These are phyloP conservation scores for Cremastinae sp. DNA, from an alignment of 2,888 invertebrate genomes.

Conservation along the genomic window DNA sequence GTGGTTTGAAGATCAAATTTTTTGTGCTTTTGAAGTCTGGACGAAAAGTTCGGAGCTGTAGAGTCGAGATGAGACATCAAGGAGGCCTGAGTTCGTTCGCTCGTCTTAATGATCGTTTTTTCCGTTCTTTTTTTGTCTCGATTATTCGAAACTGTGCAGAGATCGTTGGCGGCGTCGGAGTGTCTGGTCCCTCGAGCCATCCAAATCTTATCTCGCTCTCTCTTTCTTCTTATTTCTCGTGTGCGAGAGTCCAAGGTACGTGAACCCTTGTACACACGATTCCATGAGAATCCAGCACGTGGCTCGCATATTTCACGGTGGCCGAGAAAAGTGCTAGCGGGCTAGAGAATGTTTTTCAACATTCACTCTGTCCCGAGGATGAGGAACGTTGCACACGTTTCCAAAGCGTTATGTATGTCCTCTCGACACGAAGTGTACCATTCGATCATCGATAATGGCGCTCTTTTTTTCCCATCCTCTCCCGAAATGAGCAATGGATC, in stretches of 20 bases:
- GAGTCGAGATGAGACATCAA: neutral
- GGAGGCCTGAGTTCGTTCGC: neutral
- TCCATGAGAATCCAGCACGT: slow-evolving; percentile 78
- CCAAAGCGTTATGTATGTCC: slow-evolving; percentile 41
- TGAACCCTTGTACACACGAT: slow-evolving; percentile 9
- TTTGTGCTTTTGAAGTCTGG: no score
- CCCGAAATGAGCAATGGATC: slow-evolving; percentile 37
- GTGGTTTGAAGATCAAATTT: no score
- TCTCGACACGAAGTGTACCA: slow-evolving; percentile 56
- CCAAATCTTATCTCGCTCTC: slow-evolving; percentile 67
- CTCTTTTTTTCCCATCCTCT: slow-evolving; percentile 9
- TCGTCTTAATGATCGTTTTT: slow-evolving; percentile 19
- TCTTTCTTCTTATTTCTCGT: no score
- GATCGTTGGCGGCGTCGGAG: slow-evolving; percentile 60
- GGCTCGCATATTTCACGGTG: slow-evolving; percentile 75
- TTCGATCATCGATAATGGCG: slow-evolving; percentile 60
- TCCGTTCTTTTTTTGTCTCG: neutral
- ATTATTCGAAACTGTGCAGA: neutral
- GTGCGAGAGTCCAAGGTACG: slow-evolving; percentile 70
- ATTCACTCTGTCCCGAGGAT: slow-evolving; percentile 61
- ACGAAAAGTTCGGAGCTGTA: no score
- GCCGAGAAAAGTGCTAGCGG: slow-evolving; percentile 56
- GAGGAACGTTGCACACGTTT: slow-evolving; percentile 21
- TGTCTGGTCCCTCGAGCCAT: slow-evolving; percentile 60
- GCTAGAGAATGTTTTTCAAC: slow-evolving; percentile 66